These are phyloP conservation scores for Leptoclinus maculatus DNA, from an alignment of 2,797 vertebrate genomes.

Conservation along the genomic window DNA sequence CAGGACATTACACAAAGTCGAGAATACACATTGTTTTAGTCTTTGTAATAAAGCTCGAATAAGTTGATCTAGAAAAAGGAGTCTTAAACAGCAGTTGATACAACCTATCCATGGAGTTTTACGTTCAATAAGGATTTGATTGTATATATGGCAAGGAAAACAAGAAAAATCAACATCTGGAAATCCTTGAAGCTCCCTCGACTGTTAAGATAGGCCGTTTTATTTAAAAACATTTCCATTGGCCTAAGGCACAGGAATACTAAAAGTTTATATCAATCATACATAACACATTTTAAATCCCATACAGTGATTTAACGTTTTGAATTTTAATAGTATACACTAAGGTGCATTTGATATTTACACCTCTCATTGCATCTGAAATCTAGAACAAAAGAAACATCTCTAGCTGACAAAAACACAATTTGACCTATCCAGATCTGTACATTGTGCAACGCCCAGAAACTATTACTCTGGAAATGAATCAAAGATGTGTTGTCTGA, in stretches of 20 bases:
- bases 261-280: constrained; percentile 81
- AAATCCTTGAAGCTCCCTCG: constrained; percentile 79
- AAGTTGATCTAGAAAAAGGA: constrained; percentile 84
- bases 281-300: constrained; percentile 76
- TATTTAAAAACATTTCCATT: constrained; percentile 85
- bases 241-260: constrained; percentile 88
- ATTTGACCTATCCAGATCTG: constrained; percentile 66
- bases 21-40: constrained; percentile 83
- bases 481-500: constrained; percentile 34
- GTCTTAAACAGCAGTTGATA: constrained; percentile 86
- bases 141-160: constrained; percentile 77
- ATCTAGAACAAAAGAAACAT: constrained; percentile 69
- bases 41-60: constrained; percentile 84
- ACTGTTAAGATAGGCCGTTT: constrained; percentile 83
- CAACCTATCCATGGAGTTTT: constrained; percentile 81
- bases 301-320: constrained; percentile 71
- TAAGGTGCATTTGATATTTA: constrained; percentile 79
- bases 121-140: constrained; percentile 79
- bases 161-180: constrained; percentile 71
- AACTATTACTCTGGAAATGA: constrained; percentile 54
- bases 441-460: constrained; percentile 79
- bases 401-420: constrained; percentile 60
- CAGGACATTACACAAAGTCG: constrained; percentile 85
- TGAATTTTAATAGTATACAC: constrained; percentile 72
- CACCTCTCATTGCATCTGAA: constrained; percentile 72